These are phyloP conservation scores for Enteromius unitaeniatus DNA, from an alignment of 2,797 vertebrate species.

Conservation along the genomic window DNA sequence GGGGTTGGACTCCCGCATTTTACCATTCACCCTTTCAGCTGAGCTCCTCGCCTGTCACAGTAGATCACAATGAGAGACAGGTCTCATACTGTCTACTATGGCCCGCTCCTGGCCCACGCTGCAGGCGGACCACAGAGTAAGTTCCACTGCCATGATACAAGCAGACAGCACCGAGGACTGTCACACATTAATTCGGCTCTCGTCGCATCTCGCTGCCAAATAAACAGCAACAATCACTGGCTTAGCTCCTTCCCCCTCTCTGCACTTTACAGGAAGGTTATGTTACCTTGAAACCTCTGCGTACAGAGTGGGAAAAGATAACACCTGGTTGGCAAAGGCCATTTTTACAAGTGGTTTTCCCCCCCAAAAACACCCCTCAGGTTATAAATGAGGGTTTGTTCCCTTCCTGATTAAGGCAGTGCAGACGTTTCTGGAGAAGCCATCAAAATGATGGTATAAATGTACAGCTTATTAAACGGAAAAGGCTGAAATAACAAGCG, in stretches of 20 bases:
- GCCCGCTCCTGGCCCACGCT: constrained; percentile 20
- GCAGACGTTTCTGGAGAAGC: constrained; percentile 7
- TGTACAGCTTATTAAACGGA: constrained; percentile 46
- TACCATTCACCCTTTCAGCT: constrained; percentile 46
- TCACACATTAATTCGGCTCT: constrained; percentile 34
- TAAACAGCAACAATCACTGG: constrained; percentile 39
- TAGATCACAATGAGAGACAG: constrained; percentile 55
- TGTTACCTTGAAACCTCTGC: constrained; percentile 43
- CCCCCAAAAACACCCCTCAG: constrained; percentile 29
- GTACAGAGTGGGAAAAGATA: constrained; percentile 13
- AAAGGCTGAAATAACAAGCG: constrained; percentile 32
- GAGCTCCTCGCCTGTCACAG: constrained; percentile 52
- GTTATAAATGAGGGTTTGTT: constrained; percentile 30
- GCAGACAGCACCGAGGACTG: not conserved
- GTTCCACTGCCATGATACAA: constrained; percentile 8
- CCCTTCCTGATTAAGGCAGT: constrained; percentile 44
- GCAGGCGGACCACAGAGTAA: constrained; percentile 26
- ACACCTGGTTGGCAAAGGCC: constrained; percentile 29
- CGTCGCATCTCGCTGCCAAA: constrained; percentile 27
- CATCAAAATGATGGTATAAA: constrained; percentile 43
- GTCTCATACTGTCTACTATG: constrained; percentile 53
- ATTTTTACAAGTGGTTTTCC: constrained; percentile 28
- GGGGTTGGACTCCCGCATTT: constrained; percentile 47
- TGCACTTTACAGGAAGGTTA: constrained; percentile 13
- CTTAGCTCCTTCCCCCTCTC: constrained; percentile 6